phyloP scores from a whole-genome alignment of 1,140 invertebrate genomes.

The Drosophila busckii region DNA sequence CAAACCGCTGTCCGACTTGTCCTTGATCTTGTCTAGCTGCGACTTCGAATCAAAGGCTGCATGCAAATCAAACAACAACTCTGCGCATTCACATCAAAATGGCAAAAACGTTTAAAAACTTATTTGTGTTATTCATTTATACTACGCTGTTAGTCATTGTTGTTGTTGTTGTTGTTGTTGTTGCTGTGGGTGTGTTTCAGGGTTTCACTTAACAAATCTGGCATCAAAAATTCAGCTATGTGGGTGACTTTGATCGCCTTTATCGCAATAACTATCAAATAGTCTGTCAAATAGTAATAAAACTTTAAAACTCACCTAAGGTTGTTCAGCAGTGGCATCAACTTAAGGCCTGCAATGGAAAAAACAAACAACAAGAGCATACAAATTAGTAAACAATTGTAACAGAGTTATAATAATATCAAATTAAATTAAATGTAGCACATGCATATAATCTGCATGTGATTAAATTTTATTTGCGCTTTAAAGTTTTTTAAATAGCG shows the following conservation, averaged over 20 bases:
- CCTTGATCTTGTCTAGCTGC: conserved; percentile 65
- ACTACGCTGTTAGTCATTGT: conserved; percentile 13
- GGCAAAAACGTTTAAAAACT: conserved; percentile 52
- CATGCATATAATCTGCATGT: too few relatives aligned
- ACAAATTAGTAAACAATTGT: conserved; percentile 6
- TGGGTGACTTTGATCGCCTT: conserved; percentile 24
- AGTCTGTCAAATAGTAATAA: too few relatives aligned
- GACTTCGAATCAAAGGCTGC: too few relatives aligned
- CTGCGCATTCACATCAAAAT: conserved; percentile 35
- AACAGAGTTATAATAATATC: too few relatives aligned
- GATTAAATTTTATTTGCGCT: too few relatives aligned
- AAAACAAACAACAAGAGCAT: conserved; percentile 39
- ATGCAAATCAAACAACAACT: conserved; percentile 62
- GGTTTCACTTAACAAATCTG: conserved; percentile 46
- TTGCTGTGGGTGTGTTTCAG: conserved; percentile 64
- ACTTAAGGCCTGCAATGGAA: conserved; percentile 86
- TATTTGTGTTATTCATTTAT: conserved; percentile 66
- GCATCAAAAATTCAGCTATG: conserved; percentile 34
- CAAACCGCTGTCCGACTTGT: conserved; percentile 5
- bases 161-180: conserved; percentile 6
- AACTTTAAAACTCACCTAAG: conserved; percentile 83
- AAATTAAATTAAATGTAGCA: too few relatives aligned
- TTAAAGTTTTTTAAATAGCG: too few relatives aligned
- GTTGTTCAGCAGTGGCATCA: conserved; percentile 89
- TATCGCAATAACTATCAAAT: too few relatives aligned